Evolutionary conservation across 2,888 invertebrate genomes (phyloP).

Genomic region (Stenchaetothrips biformis): DNA sequence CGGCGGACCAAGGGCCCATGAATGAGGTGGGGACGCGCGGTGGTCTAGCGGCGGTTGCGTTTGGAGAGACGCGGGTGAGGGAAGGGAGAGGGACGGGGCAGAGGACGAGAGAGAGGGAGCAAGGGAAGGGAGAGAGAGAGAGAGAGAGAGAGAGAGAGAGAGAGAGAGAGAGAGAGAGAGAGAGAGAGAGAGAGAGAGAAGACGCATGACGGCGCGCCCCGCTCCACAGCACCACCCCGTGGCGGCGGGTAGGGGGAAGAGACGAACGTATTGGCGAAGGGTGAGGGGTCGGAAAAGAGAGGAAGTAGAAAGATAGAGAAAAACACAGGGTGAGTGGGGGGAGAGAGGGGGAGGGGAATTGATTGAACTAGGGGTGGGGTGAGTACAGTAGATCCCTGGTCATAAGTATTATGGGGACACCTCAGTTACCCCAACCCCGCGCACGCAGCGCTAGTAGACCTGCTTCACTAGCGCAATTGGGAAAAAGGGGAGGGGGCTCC

Average conservation of each 20-base stretch:
- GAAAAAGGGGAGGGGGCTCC: too few species aligned
- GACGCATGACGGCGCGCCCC: neutral
- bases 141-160: neutral
- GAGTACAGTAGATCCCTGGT: conserved; percentile 24
- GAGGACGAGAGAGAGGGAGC: too few species aligned
- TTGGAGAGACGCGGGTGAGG: too few species aligned
- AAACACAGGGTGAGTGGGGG: neutral
- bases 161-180: neutral
- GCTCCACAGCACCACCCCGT: too few species aligned
- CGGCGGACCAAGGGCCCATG: too few species aligned
- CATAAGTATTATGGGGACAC: conserved; percentile 24
- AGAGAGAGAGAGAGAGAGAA: neutral
- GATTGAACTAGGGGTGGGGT: conserved; percentile 12
- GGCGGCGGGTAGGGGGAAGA: too few species aligned
- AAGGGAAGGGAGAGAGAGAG: neutral
- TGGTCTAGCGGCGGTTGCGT: too few species aligned
- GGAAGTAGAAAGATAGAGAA: neutral
- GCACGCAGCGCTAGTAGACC: neutral
- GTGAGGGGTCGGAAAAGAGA: neutral
- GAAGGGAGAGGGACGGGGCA: too few species aligned
- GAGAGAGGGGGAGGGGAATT: neutral
- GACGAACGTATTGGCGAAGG: neutral
- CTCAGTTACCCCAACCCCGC: neutral
- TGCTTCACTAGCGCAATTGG: too few species aligned
- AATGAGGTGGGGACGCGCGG: too few species aligned